Percentiles rank a stretch among this genome's conserved stretches.
Conservation (phyloP, 2,888 invertebrate species). For the Limenitis camilla region DNA sequence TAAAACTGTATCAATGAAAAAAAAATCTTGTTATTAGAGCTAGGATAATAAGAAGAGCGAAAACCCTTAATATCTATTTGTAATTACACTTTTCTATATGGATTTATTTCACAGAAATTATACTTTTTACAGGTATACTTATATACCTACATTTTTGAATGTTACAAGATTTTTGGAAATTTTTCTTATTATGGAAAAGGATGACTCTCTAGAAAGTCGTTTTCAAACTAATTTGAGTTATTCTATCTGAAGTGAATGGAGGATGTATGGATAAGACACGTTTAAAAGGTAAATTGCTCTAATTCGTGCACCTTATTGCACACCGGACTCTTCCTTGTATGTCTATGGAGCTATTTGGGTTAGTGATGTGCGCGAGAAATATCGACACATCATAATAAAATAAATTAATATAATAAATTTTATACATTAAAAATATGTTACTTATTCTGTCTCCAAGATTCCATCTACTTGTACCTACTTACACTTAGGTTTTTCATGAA, state of each 20-base stretch:
- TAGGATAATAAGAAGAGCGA: background rate
- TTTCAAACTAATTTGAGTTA: slow-evolving; percentile 12
- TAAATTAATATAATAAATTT: too few species aligned
- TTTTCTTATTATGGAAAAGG: background rate
- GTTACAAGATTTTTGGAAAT: background rate
- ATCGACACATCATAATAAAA: slow-evolving; percentile 4
- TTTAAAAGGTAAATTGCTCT: slow-evolving; percentile 69
- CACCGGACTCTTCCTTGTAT: slow-evolving; percentile 47
- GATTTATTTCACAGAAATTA: too few species aligned
- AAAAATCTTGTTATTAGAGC: background rate
- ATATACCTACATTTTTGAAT: too few species aligned
- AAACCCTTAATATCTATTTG: too few species aligned
- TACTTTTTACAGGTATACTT: too few species aligned
- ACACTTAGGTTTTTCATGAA: too few species aligned
- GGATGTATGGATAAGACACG: slow-evolving; percentile 42
- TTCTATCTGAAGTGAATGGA: slow-evolving; percentile 28
- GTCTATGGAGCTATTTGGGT: slow-evolving; percentile 46
- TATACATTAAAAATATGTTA: too few species aligned
- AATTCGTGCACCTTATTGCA: slow-evolving; percentile 67
- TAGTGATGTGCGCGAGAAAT: slow-evolving; percentile 36
- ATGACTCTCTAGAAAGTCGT: slow-evolving; percentile 1
- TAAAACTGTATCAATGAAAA: too few species aligned
- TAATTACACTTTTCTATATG: too few species aligned
- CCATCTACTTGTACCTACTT: too few species aligned
- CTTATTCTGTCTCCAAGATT: too few species aligned